Evolutionary conservation across 2,888 invertebrate species (phyloP).

Genomic region (Hartigia nigra): DNA sequence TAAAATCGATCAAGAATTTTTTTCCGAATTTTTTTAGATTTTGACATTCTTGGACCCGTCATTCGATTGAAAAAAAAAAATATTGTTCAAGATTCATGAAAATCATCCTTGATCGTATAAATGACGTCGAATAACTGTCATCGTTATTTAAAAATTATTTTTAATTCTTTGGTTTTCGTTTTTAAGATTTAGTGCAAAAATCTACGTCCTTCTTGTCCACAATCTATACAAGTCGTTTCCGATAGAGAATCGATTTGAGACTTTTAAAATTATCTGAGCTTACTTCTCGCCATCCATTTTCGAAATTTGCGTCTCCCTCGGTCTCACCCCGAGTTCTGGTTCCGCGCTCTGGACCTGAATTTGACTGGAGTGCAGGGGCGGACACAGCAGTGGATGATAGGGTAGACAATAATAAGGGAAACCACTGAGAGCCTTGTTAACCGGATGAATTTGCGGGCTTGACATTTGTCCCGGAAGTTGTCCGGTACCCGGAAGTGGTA

Average conservation of each 20-base stretch:
- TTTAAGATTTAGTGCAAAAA: not conserved
- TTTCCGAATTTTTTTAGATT: not conserved
- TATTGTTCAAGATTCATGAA: not conserved
- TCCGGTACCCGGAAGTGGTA: conserved; percentile 51
- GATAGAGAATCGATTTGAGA: not conserved
- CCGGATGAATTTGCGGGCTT: conserved; percentile 55
- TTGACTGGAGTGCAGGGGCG: conserved; percentile 56
- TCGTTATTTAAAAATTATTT: conserved; percentile 2
- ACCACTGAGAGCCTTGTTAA: conserved; percentile 55
- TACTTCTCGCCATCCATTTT: conserved; percentile 55
- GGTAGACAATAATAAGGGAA: conserved; percentile 62
- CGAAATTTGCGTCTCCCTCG: conserved; percentile 52
- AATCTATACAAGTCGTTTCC: conserved; percentile 13
- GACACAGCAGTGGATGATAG: conserved; percentile 60
- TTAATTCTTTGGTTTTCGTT: conserved; percentile 12
- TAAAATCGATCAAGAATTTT: not conserved
- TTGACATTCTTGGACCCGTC: not conserved
- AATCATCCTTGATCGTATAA: not conserved
- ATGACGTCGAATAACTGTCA: not conserved
- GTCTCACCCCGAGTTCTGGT: conserved; percentile 41
- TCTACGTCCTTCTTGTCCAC: conserved; percentile 13
- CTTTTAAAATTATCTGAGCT: conserved; percentile 9
- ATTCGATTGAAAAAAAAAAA: not conserved
- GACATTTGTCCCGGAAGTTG: conserved; percentile 58
- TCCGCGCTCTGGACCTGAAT: conserved; percentile 56